A percentile compares a stretch with the other conserved stretches of the same genome.
Evolutionary conservation across 2,113 vertebrate species (phyloP).

Genomic region (Uria lomvia): DNA sequence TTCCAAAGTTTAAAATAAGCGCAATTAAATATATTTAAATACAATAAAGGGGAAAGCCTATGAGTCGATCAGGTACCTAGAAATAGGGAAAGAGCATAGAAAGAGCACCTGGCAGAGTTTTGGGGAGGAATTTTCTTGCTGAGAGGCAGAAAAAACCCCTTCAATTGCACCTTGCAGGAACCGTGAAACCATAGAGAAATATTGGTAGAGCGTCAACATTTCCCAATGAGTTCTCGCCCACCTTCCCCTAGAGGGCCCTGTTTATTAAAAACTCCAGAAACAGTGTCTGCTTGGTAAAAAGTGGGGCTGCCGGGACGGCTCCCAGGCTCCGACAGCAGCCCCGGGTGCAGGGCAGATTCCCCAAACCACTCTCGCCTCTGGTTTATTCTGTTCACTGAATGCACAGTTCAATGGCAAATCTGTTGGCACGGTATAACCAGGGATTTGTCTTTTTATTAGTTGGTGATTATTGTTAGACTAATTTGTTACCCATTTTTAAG

Average conservation of each 20-base stretch:
- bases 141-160: neutral
- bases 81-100: neutral
- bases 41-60: neutral
- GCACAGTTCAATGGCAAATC: neutral
- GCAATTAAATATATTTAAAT: neutral
- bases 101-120: neutral
- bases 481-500: neutral
- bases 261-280: neutral
- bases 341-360: neutral
- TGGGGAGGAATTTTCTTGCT: neutral
- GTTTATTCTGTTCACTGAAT: neutral
- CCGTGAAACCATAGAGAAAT: neutral
- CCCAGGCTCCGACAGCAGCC: neutral
- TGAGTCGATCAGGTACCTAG: neutral
- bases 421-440: neutral
- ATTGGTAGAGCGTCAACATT: fast-evolving
- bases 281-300: fast-evolving
- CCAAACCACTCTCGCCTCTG: neutral
- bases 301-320: fast-evolving
- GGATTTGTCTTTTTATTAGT: neutral
- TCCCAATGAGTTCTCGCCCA: neutral
- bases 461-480: neutral
- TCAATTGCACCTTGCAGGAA: neutral
- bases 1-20: neutral
- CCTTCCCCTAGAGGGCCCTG: neutral